These are phyloP conservation scores for Furnarius figulus DNA, from an alignment of 2,113 vertebrate genomes.

Conservation along the genomic window DNA sequence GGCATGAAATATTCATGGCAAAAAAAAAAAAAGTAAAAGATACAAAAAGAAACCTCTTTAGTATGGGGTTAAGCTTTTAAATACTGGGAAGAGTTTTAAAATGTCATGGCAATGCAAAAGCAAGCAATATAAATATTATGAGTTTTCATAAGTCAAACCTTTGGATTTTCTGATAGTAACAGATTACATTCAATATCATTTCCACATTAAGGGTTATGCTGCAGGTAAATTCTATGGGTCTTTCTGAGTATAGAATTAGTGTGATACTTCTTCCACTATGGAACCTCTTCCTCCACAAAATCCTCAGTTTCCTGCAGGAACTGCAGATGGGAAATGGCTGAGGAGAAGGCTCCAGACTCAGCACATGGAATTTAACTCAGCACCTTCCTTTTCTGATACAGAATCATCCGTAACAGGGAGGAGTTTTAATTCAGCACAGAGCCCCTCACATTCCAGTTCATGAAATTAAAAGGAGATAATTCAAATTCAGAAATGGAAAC, in stretches of 20 bases:
- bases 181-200: conserved; percentile 10
- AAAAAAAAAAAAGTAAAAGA: background rate
- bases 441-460: background rate
- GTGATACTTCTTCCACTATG: background rate
- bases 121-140: conserved; percentile 25
- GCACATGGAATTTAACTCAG: background rate
- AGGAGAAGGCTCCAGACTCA: background rate
- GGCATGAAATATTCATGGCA: conserved; percentile 59
- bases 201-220: conserved; percentile 5
- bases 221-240: conserved; percentile 19
- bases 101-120: conserved; percentile 36
- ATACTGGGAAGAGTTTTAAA: conserved; percentile 51
- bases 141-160: conserved; percentile 31
- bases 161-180: conserved; percentile 21
- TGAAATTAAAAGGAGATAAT: background rate
- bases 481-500: background rate
- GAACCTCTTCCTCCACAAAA: background rate
- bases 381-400: background rate
- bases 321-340: background rate
- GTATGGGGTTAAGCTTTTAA: conserved; percentile 35
- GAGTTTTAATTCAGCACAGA: background rate
- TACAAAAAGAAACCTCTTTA: background rate
- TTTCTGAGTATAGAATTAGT: background rate
- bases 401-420: background rate
- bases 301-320: background rate